Evolutionary conservation across 2,888 invertebrate species (phyloP).

Genomic region (Agelastica alni): DNA sequence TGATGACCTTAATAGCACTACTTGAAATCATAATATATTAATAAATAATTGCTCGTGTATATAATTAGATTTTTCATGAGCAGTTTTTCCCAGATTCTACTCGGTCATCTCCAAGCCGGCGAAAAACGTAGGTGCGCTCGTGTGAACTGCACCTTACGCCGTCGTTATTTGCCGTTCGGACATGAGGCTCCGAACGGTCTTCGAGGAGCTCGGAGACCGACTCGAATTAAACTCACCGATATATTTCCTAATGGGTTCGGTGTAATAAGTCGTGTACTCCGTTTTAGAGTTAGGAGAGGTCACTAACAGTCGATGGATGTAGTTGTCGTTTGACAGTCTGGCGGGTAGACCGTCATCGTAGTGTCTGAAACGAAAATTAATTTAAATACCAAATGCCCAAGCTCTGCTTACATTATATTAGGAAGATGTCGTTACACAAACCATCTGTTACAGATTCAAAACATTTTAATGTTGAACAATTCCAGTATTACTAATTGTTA

Average conservation of each 20-base stretch:
- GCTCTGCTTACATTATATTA: too few species aligned
- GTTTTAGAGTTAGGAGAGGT: constrained; percentile 56
- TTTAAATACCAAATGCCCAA: constrained; percentile 1
- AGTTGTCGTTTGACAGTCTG: constrained; percentile 71
- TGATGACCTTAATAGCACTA: too few species aligned
- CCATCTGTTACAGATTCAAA: too few species aligned
- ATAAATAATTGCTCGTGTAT: neutral
- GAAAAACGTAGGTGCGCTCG: neutral
- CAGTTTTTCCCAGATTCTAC: constrained; percentile 2
- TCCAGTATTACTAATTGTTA: too few species aligned
- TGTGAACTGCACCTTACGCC: neutral
- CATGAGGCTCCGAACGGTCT: neutral
- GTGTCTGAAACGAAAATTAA: constrained; percentile 37
- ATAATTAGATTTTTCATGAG: neutral
- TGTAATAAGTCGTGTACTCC: constrained; percentile 62
- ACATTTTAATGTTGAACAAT: too few species aligned
- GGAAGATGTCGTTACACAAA: too few species aligned
- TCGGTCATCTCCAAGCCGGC: constrained; percentile 1
- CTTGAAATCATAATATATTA: too few species aligned
- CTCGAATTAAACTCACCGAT: constrained; percentile 61
- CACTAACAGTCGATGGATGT: constrained; percentile 70
- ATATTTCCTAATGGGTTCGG: constrained; percentile 69
- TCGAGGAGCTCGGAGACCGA: neutral
- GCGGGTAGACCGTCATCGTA: constrained; percentile 57
- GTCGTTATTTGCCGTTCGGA: neutral